A percentile compares a stretch with the other conserved stretches of the same genome.
phyloP scores from a whole-genome alignment of 2,113 vertebrate species.

The Spizaetus ornatus region DNA sequence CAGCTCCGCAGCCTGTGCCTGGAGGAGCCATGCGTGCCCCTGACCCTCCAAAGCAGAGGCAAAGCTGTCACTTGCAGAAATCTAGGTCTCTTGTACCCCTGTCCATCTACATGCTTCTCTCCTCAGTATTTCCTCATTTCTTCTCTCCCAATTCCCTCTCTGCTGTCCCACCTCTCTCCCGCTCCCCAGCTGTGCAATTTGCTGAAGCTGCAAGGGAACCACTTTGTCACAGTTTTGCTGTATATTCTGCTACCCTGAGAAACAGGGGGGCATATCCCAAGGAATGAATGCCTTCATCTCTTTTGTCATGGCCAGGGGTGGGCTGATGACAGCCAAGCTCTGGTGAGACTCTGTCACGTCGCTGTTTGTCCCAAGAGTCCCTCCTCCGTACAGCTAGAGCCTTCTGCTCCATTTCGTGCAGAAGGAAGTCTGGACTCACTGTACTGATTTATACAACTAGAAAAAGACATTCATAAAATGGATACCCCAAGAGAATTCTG shows the following conservation, averaged over 20 bases:
- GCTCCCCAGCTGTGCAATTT: neutral
- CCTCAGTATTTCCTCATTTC: neutral
- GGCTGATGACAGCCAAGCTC: neutral
- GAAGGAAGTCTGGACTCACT: neutral
- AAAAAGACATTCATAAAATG: constrained; percentile 30
- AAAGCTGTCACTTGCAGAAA: neutral
- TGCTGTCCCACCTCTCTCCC: neutral
- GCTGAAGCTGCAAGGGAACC: neutral
- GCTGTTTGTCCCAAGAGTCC: neutral
- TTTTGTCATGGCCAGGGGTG: neutral
- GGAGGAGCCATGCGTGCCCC: neutral
- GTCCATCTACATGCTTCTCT: neutral
- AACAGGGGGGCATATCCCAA: neutral
- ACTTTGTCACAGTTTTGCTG: neutral
- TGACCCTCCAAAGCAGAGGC: neutral
- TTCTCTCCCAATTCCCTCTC: neutral
- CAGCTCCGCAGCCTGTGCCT: neutral
- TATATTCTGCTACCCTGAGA: neutral
- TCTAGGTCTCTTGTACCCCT: neutral
- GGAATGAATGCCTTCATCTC: neutral
- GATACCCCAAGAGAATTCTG: neutral
- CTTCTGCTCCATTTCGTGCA: neutral
- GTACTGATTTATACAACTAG: constrained; percentile 13
- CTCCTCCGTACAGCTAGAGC: neutral
- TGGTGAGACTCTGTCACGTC: neutral